These are phyloP conservation scores for Crossocerus cetratus DNA, from an alignment of 2,888 invertebrate species.

Conservation along the genomic window DNA sequence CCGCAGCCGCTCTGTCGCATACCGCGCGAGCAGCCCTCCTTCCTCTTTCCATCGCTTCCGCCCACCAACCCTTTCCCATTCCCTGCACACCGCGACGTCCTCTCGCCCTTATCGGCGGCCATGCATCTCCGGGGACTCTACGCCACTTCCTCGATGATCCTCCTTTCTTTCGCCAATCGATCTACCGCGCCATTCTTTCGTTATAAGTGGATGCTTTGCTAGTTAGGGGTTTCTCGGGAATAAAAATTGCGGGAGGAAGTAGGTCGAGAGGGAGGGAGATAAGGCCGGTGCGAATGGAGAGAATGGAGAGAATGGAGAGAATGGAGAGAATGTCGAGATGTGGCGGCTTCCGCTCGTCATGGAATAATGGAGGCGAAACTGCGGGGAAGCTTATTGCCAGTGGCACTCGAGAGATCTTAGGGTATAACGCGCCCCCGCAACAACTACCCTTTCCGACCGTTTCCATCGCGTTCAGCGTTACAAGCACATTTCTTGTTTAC, in stretches of 20 bases:
- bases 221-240: no score
- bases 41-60: background rate
- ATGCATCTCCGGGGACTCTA: no score
- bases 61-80: background rate
- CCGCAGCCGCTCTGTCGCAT: conserved; percentile 9
- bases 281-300: no score
- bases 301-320: conserved; percentile 5
- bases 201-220: no score
- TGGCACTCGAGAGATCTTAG: conserved; percentile 23
- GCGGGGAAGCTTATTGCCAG: conserved; percentile 27
- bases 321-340: conserved; percentile 25
- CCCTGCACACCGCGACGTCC: background rate
- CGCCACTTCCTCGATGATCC: no score
- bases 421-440: conserved; percentile 20
- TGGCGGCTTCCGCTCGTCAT: conserved; percentile 19
- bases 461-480: background rate
- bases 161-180: no score
- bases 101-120: no score
- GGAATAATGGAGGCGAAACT: conserved; percentile 15
- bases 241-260: no score
- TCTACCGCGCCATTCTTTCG: no score
- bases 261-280: no score
- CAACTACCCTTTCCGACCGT: conserved; percentile 20
- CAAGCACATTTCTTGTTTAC: background rate
- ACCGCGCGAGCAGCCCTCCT: background rate